These are phyloP conservation scores for Apis laboriosa DNA, from an alignment of 1,140 invertebrate species.

Conservation along the genomic window DNA sequence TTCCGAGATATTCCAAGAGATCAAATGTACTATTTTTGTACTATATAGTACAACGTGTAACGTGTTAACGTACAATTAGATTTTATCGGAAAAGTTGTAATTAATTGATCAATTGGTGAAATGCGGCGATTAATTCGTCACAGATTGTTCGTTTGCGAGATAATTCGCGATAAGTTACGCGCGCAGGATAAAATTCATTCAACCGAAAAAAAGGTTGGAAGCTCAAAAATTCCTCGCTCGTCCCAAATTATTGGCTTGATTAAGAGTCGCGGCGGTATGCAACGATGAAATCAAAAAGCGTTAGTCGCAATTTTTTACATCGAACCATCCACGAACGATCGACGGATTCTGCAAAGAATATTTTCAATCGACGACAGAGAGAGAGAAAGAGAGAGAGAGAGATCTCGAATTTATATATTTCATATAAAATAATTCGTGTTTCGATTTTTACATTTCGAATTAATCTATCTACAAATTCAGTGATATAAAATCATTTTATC, in stretches of 20 bases:
- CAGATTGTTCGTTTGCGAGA: not conserved
- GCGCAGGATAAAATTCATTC: not conserved
- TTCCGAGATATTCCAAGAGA: too few relatives aligned
- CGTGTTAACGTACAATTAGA: not conserved
- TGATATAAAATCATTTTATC: too few relatives aligned
- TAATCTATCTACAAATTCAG: too few relatives aligned
- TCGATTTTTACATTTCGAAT: too few relatives aligned
- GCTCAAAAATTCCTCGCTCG: not conserved
- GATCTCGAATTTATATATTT: too few relatives aligned
- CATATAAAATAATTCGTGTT: too few relatives aligned
- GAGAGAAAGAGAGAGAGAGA: too few relatives aligned
- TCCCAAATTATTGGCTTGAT: not conserved
- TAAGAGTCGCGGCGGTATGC: not conserved
- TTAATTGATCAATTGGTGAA: not conserved
- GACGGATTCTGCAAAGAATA: too few relatives aligned
- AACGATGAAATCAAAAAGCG: not conserved
- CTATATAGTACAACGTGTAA: not conserved
- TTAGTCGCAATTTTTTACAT: not conserved
- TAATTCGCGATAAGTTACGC: not conserved
- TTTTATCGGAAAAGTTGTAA: conserved; percentile 3
- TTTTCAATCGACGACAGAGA: too few relatives aligned
- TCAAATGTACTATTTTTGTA: too few relatives aligned
- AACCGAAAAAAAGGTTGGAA: not conserved
- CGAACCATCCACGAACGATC: not conserved
- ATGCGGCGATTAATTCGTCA: conserved; percentile 9